These are phyloP conservation scores for Battus philenor DNA, from an alignment of 1,140 invertebrate genomes.

Conservation along the genomic window DNA sequence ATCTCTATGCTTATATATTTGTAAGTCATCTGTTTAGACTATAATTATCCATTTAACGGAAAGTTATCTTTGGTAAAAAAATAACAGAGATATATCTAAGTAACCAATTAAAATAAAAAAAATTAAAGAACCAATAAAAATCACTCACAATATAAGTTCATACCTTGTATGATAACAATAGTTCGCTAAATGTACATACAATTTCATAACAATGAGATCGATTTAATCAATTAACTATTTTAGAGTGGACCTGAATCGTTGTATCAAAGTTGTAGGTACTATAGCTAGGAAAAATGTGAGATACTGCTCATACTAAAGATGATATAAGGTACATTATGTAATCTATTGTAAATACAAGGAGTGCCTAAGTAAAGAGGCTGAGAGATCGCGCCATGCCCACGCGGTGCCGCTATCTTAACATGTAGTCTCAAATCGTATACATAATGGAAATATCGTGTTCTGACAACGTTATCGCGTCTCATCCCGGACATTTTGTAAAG, in stretches of 20 bases:
- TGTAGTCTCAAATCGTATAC: conserved; percentile 75
- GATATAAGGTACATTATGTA: conserved; percentile 12
- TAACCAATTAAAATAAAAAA: conserved; percentile 46
- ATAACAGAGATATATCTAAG: conserved; percentile 53
- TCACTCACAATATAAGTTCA: conserved; percentile 61
- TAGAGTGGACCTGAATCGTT: conserved; percentile 55
- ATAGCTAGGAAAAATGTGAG: background rate
- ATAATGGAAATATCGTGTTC: conserved; percentile 76
- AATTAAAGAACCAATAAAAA: conserved; percentile 39
- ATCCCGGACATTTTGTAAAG: conserved; percentile 73
- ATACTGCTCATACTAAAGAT: conserved; percentile 14
- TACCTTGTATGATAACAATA: conserved; percentile 75
- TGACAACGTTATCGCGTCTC: conserved; percentile 72
- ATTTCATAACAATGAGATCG: conserved; percentile 73
- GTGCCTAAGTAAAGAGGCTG: conserved; percentile 22
- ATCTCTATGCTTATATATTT: conserved; percentile 45
- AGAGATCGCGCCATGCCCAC: conserved; percentile 51
- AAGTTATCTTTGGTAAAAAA: conserved; percentile 71
- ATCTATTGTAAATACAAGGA: conserved; percentile 17
- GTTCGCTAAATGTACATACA: conserved; percentile 57
- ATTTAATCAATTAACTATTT: conserved; percentile 53
- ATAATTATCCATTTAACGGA: conserved; percentile 44
- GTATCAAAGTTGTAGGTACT: conserved; percentile 27
- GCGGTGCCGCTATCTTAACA: conserved; percentile 63
- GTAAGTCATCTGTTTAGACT: conserved; percentile 41